Conservation (phyloP, 2,113 vertebrate genomes). For the Coptodon rendalli region DNA sequence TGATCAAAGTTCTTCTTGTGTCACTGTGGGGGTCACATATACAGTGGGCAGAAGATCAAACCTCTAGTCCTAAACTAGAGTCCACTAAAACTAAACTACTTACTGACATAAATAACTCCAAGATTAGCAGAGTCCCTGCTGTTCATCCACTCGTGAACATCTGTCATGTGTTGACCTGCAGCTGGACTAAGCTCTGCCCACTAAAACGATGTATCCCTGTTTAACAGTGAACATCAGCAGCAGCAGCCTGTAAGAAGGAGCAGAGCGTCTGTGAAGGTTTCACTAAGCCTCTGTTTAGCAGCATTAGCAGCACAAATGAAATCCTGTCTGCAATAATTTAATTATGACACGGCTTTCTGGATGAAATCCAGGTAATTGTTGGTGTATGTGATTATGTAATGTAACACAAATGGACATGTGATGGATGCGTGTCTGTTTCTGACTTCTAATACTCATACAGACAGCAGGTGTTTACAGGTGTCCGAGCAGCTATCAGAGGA, state of each 20-base stretch:
- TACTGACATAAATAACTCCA: neutral
- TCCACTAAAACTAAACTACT: neutral
- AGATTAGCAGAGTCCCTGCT: neutral
- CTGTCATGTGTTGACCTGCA: neutral
- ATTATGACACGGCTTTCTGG: neutral
- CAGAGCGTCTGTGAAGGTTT: neutral
- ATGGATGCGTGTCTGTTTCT: accelerated
- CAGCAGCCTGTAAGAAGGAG: neutral
- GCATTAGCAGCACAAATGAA: neutral
- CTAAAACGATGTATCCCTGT: neutral
- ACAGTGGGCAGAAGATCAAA: neutral
- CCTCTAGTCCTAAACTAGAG: neutral
- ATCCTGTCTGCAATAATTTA: accelerated
- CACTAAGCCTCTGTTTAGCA: neutral
- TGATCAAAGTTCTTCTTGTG: neutral
- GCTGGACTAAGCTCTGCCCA: neutral
- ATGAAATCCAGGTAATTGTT: neutral
- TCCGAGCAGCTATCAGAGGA: neutral
- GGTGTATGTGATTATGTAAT: accelerated
- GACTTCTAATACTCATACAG: neutral
- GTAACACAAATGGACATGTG: neutral
- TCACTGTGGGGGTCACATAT: neutral
- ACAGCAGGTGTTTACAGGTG: neutral
- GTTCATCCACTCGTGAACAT: neutral
- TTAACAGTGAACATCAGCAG: neutral